phyloP scores from a whole-genome alignment of 1,140 invertebrate species.

The Hycleus cichorii region DNA sequence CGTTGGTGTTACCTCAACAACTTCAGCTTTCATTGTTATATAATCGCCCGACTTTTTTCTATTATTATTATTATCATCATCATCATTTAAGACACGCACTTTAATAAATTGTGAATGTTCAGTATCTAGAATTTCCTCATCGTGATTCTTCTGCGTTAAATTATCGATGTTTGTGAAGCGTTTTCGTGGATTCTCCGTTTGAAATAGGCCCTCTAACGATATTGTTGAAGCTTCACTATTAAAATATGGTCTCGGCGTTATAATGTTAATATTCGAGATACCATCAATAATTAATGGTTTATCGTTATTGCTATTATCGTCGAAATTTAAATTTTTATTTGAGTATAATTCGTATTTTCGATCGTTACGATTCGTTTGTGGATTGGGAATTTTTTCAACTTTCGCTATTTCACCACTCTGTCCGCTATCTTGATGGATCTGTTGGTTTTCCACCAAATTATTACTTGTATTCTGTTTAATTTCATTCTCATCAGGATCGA shows the following conservation, averaged over 20 bases:
- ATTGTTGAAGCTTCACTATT: conserved; percentile 52
- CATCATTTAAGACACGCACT: conserved; percentile 27
- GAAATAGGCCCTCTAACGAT: conserved; percentile 54
- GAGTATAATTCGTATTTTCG: conserved; percentile 32
- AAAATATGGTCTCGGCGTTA: conserved; percentile 33
- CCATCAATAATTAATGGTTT: conserved; percentile 31
- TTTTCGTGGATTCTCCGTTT: conserved; percentile 39
- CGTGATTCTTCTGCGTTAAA: conserved; percentile 5
- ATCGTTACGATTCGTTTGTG: conserved; percentile 24
- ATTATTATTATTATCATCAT: conserved; percentile 3
- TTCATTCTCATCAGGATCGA: conserved; percentile 37
- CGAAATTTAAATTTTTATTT: neutral
- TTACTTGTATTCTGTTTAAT: neutral
- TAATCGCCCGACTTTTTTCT: conserved; percentile 15
- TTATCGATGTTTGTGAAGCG: neutral
- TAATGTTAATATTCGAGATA: conserved; percentile 32
- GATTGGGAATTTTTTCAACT: conserved; percentile 9
- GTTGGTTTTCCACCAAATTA: neutral
- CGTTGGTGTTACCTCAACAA: conserved; percentile 33
- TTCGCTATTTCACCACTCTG: conserved; percentile 3
- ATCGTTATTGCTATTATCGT: neutral
- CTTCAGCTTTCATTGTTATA: conserved; percentile 31
- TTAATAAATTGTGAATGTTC: conserved; percentile 34
- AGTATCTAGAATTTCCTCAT: conserved; percentile 35
- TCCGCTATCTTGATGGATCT: neutral